These are phyloP conservation scores for Steinernema khuongi DNA, from an alignment of 1,140 invertebrate genomes.

Conservation along the genomic window DNA sequence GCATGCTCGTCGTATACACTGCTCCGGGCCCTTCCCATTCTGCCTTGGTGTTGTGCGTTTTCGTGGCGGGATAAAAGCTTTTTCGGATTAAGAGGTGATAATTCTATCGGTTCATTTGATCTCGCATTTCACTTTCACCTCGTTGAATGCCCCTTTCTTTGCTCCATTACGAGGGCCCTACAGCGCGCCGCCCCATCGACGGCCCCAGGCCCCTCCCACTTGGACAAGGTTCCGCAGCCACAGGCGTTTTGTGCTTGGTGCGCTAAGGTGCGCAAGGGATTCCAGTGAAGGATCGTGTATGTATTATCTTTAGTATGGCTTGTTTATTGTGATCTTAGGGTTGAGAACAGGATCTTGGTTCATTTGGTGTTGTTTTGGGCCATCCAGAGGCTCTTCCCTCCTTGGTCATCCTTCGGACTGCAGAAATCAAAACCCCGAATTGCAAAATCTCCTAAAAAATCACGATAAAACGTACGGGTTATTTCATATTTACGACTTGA, in stretches of 20 bases:
- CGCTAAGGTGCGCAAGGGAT: slow-evolving; percentile 2
- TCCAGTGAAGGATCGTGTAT: too few relatives aligned
- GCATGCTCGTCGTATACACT: neutral
- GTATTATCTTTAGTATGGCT: too few relatives aligned
- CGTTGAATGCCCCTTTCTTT: neutral
- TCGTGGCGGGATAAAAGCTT: slow-evolving; percentile 9
- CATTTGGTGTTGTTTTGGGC: too few relatives aligned
- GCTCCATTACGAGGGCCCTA: slow-evolving; percentile 1
- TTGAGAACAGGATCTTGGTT: too few relatives aligned
- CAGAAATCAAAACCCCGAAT: too few relatives aligned
- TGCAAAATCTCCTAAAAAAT: too few relatives aligned
- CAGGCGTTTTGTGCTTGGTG: neutral
- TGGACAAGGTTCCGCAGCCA: neutral
- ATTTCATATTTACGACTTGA: too few relatives aligned
- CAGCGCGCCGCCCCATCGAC: neutral
- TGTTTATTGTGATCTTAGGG: too few relatives aligned
- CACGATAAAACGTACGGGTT: too few relatives aligned
- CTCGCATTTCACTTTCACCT: slow-evolving; percentile 13
- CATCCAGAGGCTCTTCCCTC: too few relatives aligned
- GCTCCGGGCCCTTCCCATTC: neutral
- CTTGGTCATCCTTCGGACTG: too few relatives aligned
- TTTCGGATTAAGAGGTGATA: slow-evolving; percentile 13
- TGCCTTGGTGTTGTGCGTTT: neutral
- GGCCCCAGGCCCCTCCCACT: too few relatives aligned
- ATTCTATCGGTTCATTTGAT: slow-evolving; percentile 17